phyloP scores from a whole-genome alignment of 2,797 vertebrate species.

The Sarcophilus harrisii region DNA sequence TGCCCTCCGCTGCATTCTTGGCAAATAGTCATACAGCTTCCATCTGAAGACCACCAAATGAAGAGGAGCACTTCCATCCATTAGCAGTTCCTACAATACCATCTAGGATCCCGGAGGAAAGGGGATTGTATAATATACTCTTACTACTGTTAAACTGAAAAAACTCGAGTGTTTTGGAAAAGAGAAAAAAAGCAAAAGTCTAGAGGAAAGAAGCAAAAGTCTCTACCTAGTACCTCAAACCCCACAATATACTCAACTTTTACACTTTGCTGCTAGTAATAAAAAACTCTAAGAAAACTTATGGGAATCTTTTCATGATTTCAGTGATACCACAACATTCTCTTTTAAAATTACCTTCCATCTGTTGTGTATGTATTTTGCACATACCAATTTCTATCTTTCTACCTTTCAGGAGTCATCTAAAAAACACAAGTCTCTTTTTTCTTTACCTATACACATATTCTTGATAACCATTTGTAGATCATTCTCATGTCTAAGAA shows the following conservation, averaged over 20 bases:
- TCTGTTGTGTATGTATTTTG: too few relatives aligned
- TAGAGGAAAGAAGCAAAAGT: neutral
- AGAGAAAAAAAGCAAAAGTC: neutral
- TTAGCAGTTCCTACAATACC: neutral
- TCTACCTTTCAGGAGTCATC: neutral
- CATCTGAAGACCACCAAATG: neutral
- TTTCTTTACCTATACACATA: neutral
- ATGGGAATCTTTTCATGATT: too few relatives aligned
- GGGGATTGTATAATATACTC: neutral
- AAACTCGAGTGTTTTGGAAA: neutral
- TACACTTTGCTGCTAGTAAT: neutral
- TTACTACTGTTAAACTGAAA: neutral
- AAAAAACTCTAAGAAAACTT: neutral
- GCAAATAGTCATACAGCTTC: neutral
- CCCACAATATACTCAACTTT: too few relatives aligned
- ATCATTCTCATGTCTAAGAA: neutral
- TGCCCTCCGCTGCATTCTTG: neutral
- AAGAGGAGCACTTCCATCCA: neutral
- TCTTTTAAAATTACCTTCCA: too few relatives aligned
- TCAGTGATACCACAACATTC: too few relatives aligned
- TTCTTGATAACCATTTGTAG: neutral
- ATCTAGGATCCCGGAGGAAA: neutral
- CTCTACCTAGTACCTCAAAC: neutral
- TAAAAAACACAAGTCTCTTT: neutral
- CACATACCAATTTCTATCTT: neutral